Conservation (phyloP, 2,888 invertebrate genomes). For the Agrochola litura region DNA sequence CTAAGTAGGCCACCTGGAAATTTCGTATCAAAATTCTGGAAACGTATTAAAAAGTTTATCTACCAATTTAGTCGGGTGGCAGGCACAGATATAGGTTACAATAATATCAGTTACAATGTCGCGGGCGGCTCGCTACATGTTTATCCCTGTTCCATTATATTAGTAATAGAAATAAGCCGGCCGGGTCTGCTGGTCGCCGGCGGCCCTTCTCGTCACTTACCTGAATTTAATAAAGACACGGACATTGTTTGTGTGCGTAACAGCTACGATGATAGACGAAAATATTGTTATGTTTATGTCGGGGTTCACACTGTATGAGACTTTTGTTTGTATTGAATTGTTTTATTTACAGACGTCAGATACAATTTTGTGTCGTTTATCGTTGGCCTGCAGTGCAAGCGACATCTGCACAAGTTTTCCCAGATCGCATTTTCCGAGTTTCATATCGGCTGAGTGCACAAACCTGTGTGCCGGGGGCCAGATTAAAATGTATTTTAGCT, state of each 20-base stretch:
- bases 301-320: not conserved
- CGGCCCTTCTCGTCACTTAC: constrained; percentile 39
- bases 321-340: constrained; percentile 19
- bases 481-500: constrained; percentile 50
- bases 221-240: constrained; percentile 59
- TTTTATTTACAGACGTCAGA: constrained; percentile 19
- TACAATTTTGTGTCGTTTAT: constrained; percentile 39
- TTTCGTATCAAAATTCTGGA: constrained; percentile 47
- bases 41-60: constrained; percentile 57
- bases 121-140: constrained; percentile 49
- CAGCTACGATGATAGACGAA: constrained; percentile 30
- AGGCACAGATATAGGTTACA: constrained; percentile 51
- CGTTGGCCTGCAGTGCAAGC: constrained; percentile 23
- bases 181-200: constrained; percentile 39
- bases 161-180: constrained; percentile 57
- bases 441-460: constrained; percentile 34
- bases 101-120: constrained; percentile 51
- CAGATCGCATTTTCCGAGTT: constrained; percentile 26
- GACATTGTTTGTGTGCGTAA: constrained; percentile 49
- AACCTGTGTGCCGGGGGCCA: constrained; percentile 12
- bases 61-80: constrained; percentile 46
- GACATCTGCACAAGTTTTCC: constrained; percentile 34
- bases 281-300: constrained; percentile 42
- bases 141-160: constrained; percentile 58
- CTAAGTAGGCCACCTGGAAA: constrained; percentile 19